These are phyloP conservation scores for Orchesella flavescens DNA, from an alignment of 2,888 invertebrate species.

Conservation along the genomic window DNA sequence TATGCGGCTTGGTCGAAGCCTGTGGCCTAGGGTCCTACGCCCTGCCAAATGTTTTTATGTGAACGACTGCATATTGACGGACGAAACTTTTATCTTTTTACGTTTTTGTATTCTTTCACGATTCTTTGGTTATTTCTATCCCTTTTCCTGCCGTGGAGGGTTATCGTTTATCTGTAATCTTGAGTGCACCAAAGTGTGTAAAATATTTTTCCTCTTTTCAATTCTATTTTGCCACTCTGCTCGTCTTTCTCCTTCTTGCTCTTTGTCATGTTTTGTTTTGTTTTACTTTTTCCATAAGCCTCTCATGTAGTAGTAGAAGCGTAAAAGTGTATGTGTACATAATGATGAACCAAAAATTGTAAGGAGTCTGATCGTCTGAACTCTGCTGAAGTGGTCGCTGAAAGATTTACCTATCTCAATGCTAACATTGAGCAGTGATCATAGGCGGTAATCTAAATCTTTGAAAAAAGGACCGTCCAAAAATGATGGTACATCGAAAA, in stretches of 20 bases:
- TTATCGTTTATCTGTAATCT: constrained; percentile 51
- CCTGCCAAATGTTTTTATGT: constrained; percentile 54
- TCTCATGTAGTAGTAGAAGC: background rate
- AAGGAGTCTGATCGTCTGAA: too few relatives aligned
- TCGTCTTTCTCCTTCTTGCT: background rate
- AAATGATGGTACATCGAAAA: too few relatives aligned
- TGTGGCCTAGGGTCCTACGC: constrained; percentile 53
- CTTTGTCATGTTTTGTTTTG: background rate
- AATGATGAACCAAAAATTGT: constrained; percentile 15
- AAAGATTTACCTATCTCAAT: too few relatives aligned
- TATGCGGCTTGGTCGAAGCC: constrained; percentile 41
- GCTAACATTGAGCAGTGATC: too few relatives aligned
- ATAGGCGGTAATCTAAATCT: too few relatives aligned
- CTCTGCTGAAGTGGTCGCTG: too few relatives aligned
- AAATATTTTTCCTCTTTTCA: constrained; percentile 21
- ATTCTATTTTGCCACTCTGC: background rate
- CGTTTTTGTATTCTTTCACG: constrained; percentile 37
- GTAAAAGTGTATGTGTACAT: background rate
- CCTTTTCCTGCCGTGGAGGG: constrained; percentile 60
- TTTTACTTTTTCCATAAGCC: background rate
- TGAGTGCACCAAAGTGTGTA: constrained; percentile 47
- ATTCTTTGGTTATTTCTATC: constrained; percentile 52
- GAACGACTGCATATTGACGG: constrained; percentile 53
- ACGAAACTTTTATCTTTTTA: constrained; percentile 20
- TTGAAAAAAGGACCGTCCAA: too few relatives aligned